phyloP scores from a whole-genome alignment of 2,113 vertebrate genomes.

The Poecilia latipinna region DNA sequence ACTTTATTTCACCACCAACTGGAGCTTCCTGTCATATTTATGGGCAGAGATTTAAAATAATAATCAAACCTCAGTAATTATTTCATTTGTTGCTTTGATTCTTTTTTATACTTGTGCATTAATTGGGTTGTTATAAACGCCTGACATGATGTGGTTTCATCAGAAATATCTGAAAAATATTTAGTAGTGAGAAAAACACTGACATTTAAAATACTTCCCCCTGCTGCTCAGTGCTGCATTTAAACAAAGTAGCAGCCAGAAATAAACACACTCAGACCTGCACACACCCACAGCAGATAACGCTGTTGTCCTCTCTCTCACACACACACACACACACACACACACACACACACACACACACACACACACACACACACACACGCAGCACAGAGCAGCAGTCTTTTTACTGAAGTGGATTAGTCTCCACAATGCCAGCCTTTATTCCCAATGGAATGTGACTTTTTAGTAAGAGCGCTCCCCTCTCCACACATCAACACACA shows the following conservation, averaged over 20 bases:
- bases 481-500: not conserved
- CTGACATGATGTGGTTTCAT: no score
- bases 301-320: conserved; percentile 30
- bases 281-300: conserved; percentile 19
- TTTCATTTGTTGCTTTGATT: no score
- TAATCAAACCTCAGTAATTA: no score
- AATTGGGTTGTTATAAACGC: no score
- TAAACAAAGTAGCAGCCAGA: not conserved
- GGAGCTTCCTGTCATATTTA: no score
- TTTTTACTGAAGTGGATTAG: conserved; percentile 69
- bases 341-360: conserved; percentile 7
- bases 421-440: conserved; percentile 74
- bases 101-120: no score
- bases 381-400: conserved; percentile 39
- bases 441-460: conserved; percentile 74
- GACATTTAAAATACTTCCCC: not conserved
- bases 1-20: no score
- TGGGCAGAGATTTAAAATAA: no score
- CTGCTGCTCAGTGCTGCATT: not conserved
- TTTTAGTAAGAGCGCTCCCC: conserved; percentile 48
- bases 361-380: conserved; percentile 39
- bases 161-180: not conserved
- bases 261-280: not conserved
- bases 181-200: not conserved
- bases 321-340: conserved; percentile 51